A percentile compares a stretch with the other conserved stretches of the same genome.
These are phyloP conservation scores for Lucilia sericata DNA, from an alignment of 1,140 invertebrate species.

Conservation along the genomic window DNA sequence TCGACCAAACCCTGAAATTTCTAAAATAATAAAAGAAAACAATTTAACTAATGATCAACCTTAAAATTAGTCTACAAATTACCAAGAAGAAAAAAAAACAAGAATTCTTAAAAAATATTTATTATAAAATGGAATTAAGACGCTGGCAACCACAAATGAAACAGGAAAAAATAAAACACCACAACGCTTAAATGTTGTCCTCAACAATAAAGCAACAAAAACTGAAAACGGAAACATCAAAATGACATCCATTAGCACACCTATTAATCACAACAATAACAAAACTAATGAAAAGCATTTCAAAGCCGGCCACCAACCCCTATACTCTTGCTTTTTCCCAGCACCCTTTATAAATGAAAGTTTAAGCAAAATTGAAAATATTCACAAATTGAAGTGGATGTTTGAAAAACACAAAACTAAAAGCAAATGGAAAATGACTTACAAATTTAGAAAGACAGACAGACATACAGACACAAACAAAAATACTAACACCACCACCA, in stretches of 20 bases:
- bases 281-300: constrained; percentile 53
- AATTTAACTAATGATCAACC: constrained; percentile 28
- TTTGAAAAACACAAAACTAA: background rate
- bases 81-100: background rate
- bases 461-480: too few species aligned
- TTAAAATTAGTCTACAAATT: constrained; percentile 25
- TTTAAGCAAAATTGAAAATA: background rate
- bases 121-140: constrained; percentile 34
- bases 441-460: too few species aligned
- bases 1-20: background rate
- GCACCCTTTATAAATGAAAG: background rate
- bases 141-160: background rate
- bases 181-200: constrained; percentile 5
- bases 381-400: background rate
- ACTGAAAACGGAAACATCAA: constrained; percentile 61
- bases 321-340: background rate
- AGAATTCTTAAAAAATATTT: background rate
- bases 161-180: background rate
- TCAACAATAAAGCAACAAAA: background rate
- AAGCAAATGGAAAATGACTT: background rate
- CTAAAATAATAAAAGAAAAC: constrained; percentile 16
- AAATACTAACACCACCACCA: constrained; percentile 14
- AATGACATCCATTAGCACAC: constrained; percentile 68
- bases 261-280: constrained; percentile 63
- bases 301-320: background rate